Conservation (phyloP, 2,113 vertebrate species). For the Tinamus guttatus region DNA sequence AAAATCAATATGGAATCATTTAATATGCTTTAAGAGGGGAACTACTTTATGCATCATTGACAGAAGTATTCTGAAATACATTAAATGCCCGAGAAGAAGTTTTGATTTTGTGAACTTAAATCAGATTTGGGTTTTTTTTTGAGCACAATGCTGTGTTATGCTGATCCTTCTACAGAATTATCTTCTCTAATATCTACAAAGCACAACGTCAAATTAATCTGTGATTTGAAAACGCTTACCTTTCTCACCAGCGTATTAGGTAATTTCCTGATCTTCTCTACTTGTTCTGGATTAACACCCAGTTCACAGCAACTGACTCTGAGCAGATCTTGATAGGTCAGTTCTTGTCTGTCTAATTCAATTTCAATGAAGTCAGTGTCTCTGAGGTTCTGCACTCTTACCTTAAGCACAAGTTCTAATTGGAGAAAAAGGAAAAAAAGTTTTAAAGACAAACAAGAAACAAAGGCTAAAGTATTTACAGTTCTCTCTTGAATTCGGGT, state of each 20-base stretch:
- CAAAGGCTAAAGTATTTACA: background rate
- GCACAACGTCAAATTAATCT: background rate
- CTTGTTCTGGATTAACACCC: slow-evolving; percentile 83
- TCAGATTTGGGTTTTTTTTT: background rate
- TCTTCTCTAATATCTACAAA: background rate
- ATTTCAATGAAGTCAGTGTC: slow-evolving; percentile 94
- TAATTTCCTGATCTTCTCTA: slow-evolving; percentile 91
- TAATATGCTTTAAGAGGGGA: background rate
- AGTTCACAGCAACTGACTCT: slow-evolving; percentile 88
- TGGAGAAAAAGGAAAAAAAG: background rate
- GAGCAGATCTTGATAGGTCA: slow-evolving; percentile 88
- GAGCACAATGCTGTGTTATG: background rate
- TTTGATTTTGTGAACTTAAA: background rate
- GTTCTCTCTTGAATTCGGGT: background rate
- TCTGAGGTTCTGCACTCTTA: slow-evolving; percentile 87
- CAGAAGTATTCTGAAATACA: background rate
- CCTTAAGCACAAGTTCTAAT: slow-evolving; percentile 90
- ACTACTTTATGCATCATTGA: background rate
- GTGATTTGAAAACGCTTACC: slow-evolving; percentile 55
- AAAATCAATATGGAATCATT: background rate
- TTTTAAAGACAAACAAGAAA: background rate
- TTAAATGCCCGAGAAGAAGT: background rate
- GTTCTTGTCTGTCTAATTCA: slow-evolving; percentile 88
- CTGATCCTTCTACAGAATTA: background rate
- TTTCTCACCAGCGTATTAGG: slow-evolving; percentile 91